Evolutionary conservation across 2,797 vertebrate genomes (phyloP).

Genomic region (Psittacula derbiana): DNA sequence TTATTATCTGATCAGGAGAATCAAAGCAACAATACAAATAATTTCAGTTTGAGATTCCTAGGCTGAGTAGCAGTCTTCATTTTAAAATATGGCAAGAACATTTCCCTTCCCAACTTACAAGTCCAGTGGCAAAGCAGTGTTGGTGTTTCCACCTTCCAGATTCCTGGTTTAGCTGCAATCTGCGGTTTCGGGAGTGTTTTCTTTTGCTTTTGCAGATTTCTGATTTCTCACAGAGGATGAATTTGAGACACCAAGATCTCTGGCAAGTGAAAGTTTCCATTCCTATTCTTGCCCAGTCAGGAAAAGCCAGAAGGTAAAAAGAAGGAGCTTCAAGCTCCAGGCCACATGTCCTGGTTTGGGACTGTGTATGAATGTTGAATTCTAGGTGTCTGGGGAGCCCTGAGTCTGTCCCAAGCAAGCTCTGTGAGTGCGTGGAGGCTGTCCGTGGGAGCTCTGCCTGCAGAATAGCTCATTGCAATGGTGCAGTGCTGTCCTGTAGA

Average conservation of each 20-base stretch:
- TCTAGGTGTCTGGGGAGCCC: not conserved
- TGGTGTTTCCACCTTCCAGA: not conserved
- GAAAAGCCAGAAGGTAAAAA: not conserved
- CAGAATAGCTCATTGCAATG: not conserved
- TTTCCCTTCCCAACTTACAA: not conserved
- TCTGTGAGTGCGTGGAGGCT: rapidly evolving
- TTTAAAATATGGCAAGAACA: not conserved
- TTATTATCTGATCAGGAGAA: not conserved
- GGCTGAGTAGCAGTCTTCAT: not conserved
- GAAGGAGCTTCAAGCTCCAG: not conserved
- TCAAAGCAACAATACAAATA: not conserved
- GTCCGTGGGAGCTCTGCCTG: not conserved
- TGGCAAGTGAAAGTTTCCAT: not conserved
- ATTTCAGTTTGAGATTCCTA: not conserved
- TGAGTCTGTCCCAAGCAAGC: not conserved
- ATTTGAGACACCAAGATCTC: not conserved
- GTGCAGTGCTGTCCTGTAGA: not conserved
- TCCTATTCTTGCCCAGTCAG: not conserved
- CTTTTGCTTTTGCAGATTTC: not conserved
- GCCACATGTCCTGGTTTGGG: not conserved
- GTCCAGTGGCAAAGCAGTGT: not conserved
- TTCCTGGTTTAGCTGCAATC: not conserved
- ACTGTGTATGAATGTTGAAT: not conserved
- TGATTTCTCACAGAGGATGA: not conserved
- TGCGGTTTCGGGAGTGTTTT: not conserved